Conservation (phyloP, 2,888 invertebrate genomes). For the Sycophila texana region DNA sequence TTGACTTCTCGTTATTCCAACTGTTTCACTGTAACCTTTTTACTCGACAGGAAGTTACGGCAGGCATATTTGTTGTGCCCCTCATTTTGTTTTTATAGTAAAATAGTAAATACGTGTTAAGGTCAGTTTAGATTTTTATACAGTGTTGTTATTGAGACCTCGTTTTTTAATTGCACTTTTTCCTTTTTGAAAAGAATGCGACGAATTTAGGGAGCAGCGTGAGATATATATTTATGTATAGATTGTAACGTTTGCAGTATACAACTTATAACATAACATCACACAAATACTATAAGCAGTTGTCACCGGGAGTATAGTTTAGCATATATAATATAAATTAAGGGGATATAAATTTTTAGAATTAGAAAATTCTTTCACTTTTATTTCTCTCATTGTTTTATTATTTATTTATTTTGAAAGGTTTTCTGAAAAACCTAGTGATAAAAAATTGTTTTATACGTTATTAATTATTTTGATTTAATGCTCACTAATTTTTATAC, state of each 20-base stretch:
- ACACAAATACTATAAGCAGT: constrained; percentile 29
- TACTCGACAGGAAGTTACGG: constrained; percentile 56
- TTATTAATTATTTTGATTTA: constrained; percentile 23
- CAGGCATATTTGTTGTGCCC: constrained; percentile 38
- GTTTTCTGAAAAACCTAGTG: constrained; percentile 27
- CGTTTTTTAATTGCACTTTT: constrained; percentile 49
- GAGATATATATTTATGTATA: constrained; percentile 42
- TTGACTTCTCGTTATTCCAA: constrained; percentile 47
- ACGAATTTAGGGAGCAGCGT: constrained; percentile 36
- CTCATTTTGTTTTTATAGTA: constrained; percentile 62
- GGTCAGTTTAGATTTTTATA: constrained; percentile 74
- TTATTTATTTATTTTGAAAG: constrained; percentile 43
- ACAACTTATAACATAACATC: constrained; percentile 55
- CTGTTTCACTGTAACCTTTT: constrained; percentile 45
- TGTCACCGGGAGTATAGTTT: constrained; percentile 35
- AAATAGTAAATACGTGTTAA: constrained; percentile 66
- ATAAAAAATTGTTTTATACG: constrained; percentile 46
- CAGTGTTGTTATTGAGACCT: constrained; percentile 63
- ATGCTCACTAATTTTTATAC: constrained; percentile 21
- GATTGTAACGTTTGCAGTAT: constrained; percentile 52
- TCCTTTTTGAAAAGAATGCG: constrained; percentile 29
- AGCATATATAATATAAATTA: constrained; percentile 40
- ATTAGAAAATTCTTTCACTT: constrained; percentile 14
- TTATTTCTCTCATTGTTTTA: constrained; percentile 7
- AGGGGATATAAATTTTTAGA: constrained; percentile 16